Base-by-base conservation (phyloP, 2,113 vertebrate species). In the Dolichotis patagonum region DNA sequence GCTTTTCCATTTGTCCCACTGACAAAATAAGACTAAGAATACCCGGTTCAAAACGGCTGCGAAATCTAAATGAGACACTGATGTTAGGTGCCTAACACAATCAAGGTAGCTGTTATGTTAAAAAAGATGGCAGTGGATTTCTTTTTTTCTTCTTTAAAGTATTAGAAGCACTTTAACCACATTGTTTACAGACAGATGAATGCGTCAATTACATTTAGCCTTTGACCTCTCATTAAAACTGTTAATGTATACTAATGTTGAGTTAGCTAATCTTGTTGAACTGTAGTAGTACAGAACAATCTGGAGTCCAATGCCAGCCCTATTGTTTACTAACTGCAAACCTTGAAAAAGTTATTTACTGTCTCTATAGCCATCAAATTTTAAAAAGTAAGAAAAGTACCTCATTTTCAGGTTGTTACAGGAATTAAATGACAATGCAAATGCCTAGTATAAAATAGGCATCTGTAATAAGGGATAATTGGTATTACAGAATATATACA, bases 361-460 rank as follows among this genome's bases (percentile, higher is more conserved):
- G 49, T 90, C 49, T 83, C 73, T 73, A n/a, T 63, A 65, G 67
- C 9, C 71, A 46, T 69, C 67, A 78, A 62, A 65, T 94, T 94
- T 95, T 89, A 22, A 73, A 81, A 90, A 85, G 7, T 62, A 4
- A 52, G 22, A 84, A 94, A 96, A 96, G 94, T 46, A 78, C 9
- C 41, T 93, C 32, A 75, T 52, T 93, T 95, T 69, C 65, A 91
- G 30, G 8, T 49, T 60, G 11, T 69, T 85, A 7, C 94, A 54
- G 91, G 49, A 94, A 96, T 82, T 63, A 94, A 96, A 88, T 88
- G 63, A 65, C 78, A 63, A 92, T 83, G 6, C 67, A 93, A 90
- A 94, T 49, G 22, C 43, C 65, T 82, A 7, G 5, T 49, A 67
- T 62, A 38, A 41, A 94, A 67, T 32, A 49, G 46, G 9, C 85